Base-by-base conservation (phyloP, 92 coral and sea anemone genomes). In the Porites cylindrica region DNA sequence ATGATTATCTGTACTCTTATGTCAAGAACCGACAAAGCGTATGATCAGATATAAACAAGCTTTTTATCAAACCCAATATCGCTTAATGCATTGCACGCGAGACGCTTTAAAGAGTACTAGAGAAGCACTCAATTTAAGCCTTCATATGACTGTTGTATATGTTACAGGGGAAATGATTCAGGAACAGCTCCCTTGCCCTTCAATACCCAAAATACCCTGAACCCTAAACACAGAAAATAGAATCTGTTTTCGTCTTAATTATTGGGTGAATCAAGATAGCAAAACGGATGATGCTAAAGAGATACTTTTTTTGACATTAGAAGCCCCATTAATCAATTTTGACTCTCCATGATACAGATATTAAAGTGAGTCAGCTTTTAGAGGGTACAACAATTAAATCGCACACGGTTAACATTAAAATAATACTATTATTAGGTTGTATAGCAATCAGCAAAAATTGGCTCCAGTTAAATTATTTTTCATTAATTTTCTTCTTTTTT, bases 111-210 rank as follows among this genome's bases (percentile, higher is more conserved):
- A 53, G 12, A 53, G 70, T 38, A 38, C 53, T 82, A 68, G 56
- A 82, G 86, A n/a, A 79, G 77, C 86, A 82, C 86, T 82, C 75
- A 7, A 56, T 81, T 70, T 67, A 43, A 81, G 56, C n/a, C 54
- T 16, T 3, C 77, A 70, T 61, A 7, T 18, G 53, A 47, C 63
- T 19, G 59, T 19, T 53, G 61, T 2, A 16, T 3, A 11, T 38
- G 47, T 38, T 38, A 70, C 11, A 1, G 72, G 12, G 1, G 38
- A 67, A 75, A 75, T 14, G 78, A 17, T 19, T 52, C 2, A 75
- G 66, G 20, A 62, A 62, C 66, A 62, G 14, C 61, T 56, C 8
- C 16, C 4, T 56, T 10, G 8, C 4, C 47, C 6, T 38, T 73
- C 19, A 19, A 73, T 1, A 10, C 54, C 18, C 60, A 53, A 24